phyloP scores from a whole-genome alignment of 1,140 invertebrate genomes.

The Heterodera schachtii region DNA sequence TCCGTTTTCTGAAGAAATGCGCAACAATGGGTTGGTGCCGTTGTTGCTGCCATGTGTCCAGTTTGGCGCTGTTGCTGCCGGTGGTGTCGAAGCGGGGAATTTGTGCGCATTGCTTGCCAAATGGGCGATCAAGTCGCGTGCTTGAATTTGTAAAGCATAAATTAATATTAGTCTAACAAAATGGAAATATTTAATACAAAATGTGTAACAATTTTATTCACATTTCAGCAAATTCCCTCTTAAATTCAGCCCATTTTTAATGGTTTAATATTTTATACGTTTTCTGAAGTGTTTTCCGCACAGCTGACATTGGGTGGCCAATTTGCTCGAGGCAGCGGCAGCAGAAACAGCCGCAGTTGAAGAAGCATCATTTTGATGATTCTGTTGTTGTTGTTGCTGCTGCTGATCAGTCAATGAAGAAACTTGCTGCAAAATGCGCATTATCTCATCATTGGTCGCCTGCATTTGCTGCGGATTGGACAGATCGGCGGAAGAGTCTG shows the following conservation, averaged over 20 bases:
- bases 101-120: slow-evolving; percentile 55
- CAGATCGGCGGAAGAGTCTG: neutral
- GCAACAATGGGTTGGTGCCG: neutral
- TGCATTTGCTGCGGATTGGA: neutral
- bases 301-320: slow-evolving; percentile 53
- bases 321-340: neutral
- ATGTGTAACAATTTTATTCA: no score
- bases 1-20: neutral
- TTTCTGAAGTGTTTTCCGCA: slow-evolving; percentile 64
- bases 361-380: no score
- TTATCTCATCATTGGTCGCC: slow-evolving; percentile 19
- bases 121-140: slow-evolving; percentile 55
- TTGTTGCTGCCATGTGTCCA: neutral
- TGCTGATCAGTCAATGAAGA: neutral
- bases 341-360: neutral
- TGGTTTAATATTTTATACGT: slow-evolving; percentile 33
- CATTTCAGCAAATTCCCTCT: no score
- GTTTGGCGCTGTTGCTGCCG: slow-evolving; percentile 6
- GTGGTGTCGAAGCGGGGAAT: slow-evolving; percentile 39
- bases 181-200: no score
- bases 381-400: slow-evolving; percentile 10
- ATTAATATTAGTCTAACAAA: no score
- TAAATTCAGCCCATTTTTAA: no score
- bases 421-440: slow-evolving; percentile 16
- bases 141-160: slow-evolving; percentile 42